These are phyloP conservation scores for Gorilla gorilla DNA, from an alignment of 2,113 vertebrate genomes.

Conservation along the genomic window DNA sequence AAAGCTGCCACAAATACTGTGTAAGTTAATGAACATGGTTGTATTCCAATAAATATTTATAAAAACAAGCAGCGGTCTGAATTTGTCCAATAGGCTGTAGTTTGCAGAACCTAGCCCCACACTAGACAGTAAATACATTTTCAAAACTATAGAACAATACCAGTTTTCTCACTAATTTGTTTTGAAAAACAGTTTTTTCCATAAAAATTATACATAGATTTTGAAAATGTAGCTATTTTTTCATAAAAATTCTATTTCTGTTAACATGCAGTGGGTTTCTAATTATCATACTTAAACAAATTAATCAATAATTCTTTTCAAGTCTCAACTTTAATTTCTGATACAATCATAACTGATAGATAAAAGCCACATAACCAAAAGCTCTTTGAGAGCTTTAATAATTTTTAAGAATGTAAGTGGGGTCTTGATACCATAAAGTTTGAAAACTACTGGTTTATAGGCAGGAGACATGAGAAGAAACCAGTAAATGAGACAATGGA, in stretches of 20 bases:
- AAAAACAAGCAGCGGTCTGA: neutral
- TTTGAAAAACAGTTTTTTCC: neutral
- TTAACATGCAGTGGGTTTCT: neutral
- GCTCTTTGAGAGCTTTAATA: neutral
- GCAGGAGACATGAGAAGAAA: neutral
- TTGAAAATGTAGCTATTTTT: neutral
- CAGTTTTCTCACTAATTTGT: neutral
- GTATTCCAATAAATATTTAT: neutral
- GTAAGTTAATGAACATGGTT: neutral
- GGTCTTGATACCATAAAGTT: neutral
- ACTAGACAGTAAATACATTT: neutral
- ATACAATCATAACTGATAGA: neutral
- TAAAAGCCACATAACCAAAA: neutral
- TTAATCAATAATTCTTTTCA: neutral
- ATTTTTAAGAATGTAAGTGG: neutral
- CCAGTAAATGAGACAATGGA: neutral
- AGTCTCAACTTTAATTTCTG: neutral
- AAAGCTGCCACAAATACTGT: neutral
- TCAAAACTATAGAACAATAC: neutral
- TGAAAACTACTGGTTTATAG: neutral
- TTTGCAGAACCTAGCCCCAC: neutral
- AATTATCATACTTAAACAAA: neutral
- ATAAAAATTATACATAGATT: neutral
- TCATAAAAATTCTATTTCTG: neutral
- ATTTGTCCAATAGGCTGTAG: neutral